Evolutionary conservation across 1,140 invertebrate genomes (phyloP).

Genomic region (Listronotus bonariensis): DNA sequence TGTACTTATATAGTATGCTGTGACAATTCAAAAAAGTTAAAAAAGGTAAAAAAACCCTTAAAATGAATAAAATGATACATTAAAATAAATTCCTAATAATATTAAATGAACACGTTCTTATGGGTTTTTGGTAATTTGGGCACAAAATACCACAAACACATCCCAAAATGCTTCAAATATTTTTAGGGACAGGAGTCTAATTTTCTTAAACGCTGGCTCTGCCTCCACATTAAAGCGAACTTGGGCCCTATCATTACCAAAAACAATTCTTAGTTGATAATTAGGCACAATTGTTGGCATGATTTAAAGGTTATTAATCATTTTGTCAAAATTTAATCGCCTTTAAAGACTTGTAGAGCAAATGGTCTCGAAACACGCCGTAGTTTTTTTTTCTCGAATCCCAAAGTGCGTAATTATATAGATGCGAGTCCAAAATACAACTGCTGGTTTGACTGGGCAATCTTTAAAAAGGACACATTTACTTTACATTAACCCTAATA

Average conservation of each 20-base stretch:
- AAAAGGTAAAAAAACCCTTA: too few relatives aligned
- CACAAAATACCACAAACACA: too few relatives aligned
- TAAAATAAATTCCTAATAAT: too few relatives aligned
- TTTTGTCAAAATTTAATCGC: slow-evolving; percentile 45
- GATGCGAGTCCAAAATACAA: slow-evolving; percentile 27
- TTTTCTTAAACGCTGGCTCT: slow-evolving; percentile 28
- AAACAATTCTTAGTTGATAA: slow-evolving; percentile 39
- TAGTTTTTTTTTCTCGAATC: slow-evolving; percentile 29
- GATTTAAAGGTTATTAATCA: slow-evolving; percentile 43
- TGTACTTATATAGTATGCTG: too few relatives aligned
- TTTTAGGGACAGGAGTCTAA: slow-evolving; percentile 22
- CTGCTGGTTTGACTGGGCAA: neutral
- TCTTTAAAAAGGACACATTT: slow-evolving; percentile 19
- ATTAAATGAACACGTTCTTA: too few relatives aligned
- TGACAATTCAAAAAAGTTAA: too few relatives aligned
- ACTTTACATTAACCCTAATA: neutral
- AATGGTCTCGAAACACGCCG: slow-evolving; percentile 30
- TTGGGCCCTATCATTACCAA: slow-evolving; percentile 41
- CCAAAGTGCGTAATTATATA: slow-evolving; percentile 40
- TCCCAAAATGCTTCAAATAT: neutral
- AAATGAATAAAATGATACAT: too few relatives aligned
- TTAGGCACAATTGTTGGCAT: slow-evolving; percentile 39
- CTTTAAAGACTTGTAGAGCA: slow-evolving; percentile 40
- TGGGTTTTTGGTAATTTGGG: too few relatives aligned
- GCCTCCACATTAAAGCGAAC: slow-evolving; percentile 25